These are phyloP conservation scores for Pseudoips prasinana DNA, from an alignment of 2,888 invertebrate species.

Conservation along the genomic window DNA sequence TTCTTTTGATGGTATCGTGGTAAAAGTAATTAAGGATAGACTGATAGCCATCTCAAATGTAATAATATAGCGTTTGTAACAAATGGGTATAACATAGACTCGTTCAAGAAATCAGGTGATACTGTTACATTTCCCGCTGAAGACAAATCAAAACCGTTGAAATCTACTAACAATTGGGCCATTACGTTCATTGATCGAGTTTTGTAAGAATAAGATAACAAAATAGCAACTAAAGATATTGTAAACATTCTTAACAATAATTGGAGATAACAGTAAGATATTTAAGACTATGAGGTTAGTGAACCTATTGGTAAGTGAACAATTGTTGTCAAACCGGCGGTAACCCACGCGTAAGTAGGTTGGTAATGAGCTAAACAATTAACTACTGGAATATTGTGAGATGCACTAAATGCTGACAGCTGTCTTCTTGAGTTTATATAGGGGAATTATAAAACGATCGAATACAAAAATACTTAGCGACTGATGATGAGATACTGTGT, in stretches of 20 bases:
- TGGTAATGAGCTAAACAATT: conserved; percentile 43
- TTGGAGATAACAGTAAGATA: conserved; percentile 20
- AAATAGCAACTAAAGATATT: conserved; percentile 7
- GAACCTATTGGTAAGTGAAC: conserved; percentile 38
- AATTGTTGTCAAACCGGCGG: conserved; percentile 39
- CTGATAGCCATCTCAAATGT: conserved; percentile 2
- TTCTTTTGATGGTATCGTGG: conserved; percentile 19
- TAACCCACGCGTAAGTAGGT: conserved; percentile 33
- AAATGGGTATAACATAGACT: too few relatives aligned
- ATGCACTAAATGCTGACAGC: conserved; percentile 15
- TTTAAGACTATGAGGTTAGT: conserved; percentile 40
- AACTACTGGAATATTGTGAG: conserved; percentile 26
- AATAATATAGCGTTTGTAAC: conserved; percentile 1
- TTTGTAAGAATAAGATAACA: conserved; percentile 1
- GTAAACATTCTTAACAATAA: conserved; percentile 12
- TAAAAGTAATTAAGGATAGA: conserved; percentile 15
- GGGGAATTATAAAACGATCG: too few relatives aligned
- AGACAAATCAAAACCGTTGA: too few relatives aligned
- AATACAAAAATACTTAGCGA: too few relatives aligned
- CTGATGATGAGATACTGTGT: too few relatives aligned
- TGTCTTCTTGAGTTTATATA: neutral
- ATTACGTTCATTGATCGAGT: too few relatives aligned
- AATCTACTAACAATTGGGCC: too few relatives aligned
- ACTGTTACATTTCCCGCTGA: too few relatives aligned
- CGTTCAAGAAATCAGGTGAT: too few relatives aligned